Evolutionary conservation across 2,888 invertebrate genomes (phyloP).

Genomic region (Drosophila niveifrons): DNA sequence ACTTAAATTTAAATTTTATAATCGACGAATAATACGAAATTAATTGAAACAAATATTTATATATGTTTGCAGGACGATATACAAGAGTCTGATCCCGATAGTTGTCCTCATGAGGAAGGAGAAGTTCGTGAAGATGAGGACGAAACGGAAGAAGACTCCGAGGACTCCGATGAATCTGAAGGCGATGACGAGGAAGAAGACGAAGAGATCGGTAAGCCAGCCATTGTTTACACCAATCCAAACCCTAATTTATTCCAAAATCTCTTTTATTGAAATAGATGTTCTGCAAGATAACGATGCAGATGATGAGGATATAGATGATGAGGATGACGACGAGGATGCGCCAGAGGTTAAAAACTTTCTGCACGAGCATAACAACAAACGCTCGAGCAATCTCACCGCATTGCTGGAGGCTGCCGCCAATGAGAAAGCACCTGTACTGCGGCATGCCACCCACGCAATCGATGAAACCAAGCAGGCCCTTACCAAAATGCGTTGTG

Average conservation of each 20-base stretch:
- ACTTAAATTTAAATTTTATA: no score
- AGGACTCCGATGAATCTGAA: slow-evolving; percentile 85
- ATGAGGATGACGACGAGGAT: slow-evolving; percentile 85
- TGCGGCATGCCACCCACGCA: slow-evolving; percentile 90
- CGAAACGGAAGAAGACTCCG: slow-evolving; percentile 84
- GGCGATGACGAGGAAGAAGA: slow-evolving; percentile 85
- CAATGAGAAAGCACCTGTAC: slow-evolving; percentile 85
- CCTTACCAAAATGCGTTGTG: slow-evolving; percentile 97
- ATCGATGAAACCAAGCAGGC: slow-evolving; percentile 99
- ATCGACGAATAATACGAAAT: no score
- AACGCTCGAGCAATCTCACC: slow-evolving; percentile 89
- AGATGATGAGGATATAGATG: slow-evolving; percentile 85
- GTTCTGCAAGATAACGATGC: slow-evolving; percentile 84
- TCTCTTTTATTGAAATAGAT: slow-evolving; percentile 41
- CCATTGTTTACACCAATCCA: background rate
- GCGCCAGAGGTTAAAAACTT: slow-evolving; percentile 83
- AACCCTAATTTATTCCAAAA: background rate
- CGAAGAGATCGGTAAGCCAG: slow-evolving; percentile 83
- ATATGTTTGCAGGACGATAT: slow-evolving; percentile 84
- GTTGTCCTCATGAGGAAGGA: slow-evolving; percentile 84
- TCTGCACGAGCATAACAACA: slow-evolving; percentile 86
- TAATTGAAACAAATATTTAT: slow-evolving; percentile 13
- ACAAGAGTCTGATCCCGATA: slow-evolving; percentile 85
- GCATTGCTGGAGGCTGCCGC: slow-evolving; percentile 96
- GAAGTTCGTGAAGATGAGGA: slow-evolving; percentile 84